Evolutionary conservation across 1,140 invertebrate genomes (phyloP), one percentile per base, ranked within the genome.

Genomic region (Melipona quadrifasciata): DNA sequence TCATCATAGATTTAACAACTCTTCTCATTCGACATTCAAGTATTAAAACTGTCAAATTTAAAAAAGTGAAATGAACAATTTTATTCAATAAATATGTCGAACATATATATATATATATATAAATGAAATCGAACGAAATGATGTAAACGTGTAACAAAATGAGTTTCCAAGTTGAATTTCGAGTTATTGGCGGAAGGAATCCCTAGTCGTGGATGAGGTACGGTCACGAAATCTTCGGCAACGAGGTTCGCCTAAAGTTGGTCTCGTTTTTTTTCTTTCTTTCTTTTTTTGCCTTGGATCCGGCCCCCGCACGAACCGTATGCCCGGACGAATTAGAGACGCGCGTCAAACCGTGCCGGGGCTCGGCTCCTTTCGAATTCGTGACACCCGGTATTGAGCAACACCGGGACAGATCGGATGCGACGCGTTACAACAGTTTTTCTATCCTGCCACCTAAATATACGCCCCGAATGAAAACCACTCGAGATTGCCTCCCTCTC

Each of bases 311-410:
- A 21, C 74, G 81, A 53, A 70, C 51, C 65, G 74, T 68, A 84
- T 77, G 82, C 83, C 88, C 89, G 88, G 89, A 91, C 78, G 88
- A 91, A 92, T 92, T 92, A 92, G 91, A 77, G 72, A 91, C 90
- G 91, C 88, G 88, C 89, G 88, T 92, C 90, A 91, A 90, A 91
- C 79, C 91, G 89, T 92, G 77, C 75, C 74, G 53, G 58, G n/a
- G 39, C 74, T 72, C 70, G 78, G 74, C 76, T 82, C 68, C 71
- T 86, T 87, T 89, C 88, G 84, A 85, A 86, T 91, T 88, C 82
- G 86, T 80, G 85, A 88, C 89, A 89, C 86, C 88, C 82, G 80
- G 87, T 88, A 84, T 79, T 84, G 83, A 74, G 78, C 77, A 84
- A 80, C 78, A 47, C 68, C 83, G 68, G 57, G 76, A 84, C 82